Percentiles rank a stretch among this genome's conserved stretches.
phyloP scores from a whole-genome alignment of 2,797 vertebrate species.

The Aulostomus chinensis region DNA sequence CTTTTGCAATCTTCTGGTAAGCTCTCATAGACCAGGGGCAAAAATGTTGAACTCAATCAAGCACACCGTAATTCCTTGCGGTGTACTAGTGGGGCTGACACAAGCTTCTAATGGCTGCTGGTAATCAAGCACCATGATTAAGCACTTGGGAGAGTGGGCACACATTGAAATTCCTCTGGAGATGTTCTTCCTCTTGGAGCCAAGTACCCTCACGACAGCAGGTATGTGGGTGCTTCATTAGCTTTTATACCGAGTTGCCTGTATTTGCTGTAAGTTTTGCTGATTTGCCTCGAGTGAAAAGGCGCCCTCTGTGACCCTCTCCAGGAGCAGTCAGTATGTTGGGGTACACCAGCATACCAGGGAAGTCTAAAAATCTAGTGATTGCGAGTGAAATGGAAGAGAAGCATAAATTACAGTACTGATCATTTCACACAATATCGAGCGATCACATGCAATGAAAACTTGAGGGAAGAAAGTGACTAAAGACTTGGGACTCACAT shows the following conservation, averaged over 20 bases:
- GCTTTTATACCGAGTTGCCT: constrained; percentile 67
- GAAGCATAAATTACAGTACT: too few relatives aligned
- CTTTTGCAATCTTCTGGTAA: constrained; percentile 46
- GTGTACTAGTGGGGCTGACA: constrained; percentile 70
- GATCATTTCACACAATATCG: too few relatives aligned
- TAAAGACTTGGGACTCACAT: too few relatives aligned
- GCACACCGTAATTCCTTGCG: constrained; percentile 67
- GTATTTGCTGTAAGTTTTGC: constrained; percentile 64
- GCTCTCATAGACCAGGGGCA: constrained; percentile 47
- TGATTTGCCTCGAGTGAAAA: constrained; percentile 61
- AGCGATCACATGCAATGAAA: too few relatives aligned
- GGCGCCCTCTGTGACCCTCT: constrained; percentile 52
- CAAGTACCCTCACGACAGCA: constrained; percentile 69
- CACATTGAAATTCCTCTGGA: constrained; percentile 71
- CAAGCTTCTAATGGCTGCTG: constrained; percentile 73
- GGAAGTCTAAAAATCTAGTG: too few relatives aligned
- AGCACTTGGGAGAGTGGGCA: constrained; percentile 74
- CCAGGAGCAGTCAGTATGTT: constrained; percentile 49
- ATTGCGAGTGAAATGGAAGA: too few relatives aligned
- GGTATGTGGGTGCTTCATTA: constrained; percentile 75
- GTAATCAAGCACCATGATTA: constrained; percentile 79
- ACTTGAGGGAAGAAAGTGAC: too few relatives aligned
- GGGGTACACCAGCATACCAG: too few relatives aligned
- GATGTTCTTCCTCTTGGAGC: constrained; percentile 71
- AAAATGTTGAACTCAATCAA: constrained; percentile 72